Percentiles rank a stretch among this genome's conserved stretches.
phyloP scores from a whole-genome alignment of 2,113 vertebrate species.

The Apteryx owenii region DNA sequence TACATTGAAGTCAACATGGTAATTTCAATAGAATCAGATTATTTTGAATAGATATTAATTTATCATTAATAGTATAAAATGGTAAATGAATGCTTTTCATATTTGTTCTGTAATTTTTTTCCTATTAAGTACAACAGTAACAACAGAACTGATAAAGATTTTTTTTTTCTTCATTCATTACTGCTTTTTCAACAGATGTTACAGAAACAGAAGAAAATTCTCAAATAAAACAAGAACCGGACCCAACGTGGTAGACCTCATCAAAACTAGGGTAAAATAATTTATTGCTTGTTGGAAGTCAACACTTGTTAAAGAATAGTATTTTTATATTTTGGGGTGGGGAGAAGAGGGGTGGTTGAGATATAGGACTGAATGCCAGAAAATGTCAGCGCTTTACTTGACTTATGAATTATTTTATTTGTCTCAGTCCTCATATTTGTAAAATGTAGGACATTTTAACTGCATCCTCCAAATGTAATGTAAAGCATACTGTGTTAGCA shows the following conservation, averaged over 20 bases:
- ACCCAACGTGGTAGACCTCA: constrained; percentile 73
- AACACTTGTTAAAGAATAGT: not conserved
- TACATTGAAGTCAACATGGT: not conserved
- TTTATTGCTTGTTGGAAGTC: not conserved
- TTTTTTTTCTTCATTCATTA: not conserved
- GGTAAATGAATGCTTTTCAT: not conserved
- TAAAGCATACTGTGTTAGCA: not conserved
- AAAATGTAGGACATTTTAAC: not conserved
- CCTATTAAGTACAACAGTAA: not conserved
- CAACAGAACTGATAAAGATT: not conserved
- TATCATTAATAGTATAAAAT: not conserved
- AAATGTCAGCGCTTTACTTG: not conserved
- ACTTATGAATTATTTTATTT: not conserved
- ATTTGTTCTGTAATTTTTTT: not conserved
- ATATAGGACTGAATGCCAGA: not conserved
- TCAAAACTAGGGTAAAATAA: constrained; percentile 56
- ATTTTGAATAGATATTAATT: not conserved
- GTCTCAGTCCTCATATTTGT: not conserved
- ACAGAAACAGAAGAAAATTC: constrained; percentile 62
- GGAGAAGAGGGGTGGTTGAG: not conserved
- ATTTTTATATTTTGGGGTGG: not conserved
- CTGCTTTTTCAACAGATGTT: constrained; percentile 59
- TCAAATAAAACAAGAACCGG: constrained; percentile 78
- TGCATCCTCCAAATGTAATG: not conserved
- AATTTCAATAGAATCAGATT: not conserved